These are phyloP conservation scores for Eudyptes chrysolophus DNA, from an alignment of 2,113 vertebrate genomes.

Conservation along the genomic window DNA sequence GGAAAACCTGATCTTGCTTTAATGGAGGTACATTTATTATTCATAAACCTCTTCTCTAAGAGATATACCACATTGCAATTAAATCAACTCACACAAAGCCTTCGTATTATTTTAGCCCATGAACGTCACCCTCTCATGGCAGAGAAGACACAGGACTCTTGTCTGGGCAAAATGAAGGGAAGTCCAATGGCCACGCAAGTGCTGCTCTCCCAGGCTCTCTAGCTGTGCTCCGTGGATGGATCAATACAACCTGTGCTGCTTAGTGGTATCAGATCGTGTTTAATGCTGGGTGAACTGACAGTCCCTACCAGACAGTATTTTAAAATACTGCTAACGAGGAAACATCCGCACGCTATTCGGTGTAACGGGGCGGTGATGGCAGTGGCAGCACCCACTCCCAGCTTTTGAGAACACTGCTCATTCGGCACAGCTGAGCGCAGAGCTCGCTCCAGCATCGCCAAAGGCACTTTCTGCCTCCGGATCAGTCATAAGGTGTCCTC, in stretches of 20 bases:
- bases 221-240: neutral
- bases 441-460: neutral
- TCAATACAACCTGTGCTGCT: neutral
- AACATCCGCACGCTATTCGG: neutral
- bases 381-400: too few species aligned
- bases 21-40: slow-evolving; percentile 33
- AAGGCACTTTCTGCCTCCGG: neutral
- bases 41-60: slow-evolving; percentile 29
- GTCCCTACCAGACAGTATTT: neutral
- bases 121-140: neutral
- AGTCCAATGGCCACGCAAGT: neutral
- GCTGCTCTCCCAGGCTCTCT: neutral
- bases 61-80: neutral
- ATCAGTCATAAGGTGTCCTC: neutral
- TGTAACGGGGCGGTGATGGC: neutral
- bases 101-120: neutral
- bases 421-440: neutral
- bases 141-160: neutral
- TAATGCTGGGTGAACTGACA: neutral
- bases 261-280: accelerated
- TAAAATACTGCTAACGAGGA: neutral
- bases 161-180: neutral
- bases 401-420: neutral
- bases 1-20: slow-evolving; percentile 18
- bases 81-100: slow-evolving; percentile 2